Evolutionary conservation across 2,888 invertebrate genomes (phyloP), one percentile per base, ranked within the genome.

Genomic region (Rotaria macrura): DNA sequence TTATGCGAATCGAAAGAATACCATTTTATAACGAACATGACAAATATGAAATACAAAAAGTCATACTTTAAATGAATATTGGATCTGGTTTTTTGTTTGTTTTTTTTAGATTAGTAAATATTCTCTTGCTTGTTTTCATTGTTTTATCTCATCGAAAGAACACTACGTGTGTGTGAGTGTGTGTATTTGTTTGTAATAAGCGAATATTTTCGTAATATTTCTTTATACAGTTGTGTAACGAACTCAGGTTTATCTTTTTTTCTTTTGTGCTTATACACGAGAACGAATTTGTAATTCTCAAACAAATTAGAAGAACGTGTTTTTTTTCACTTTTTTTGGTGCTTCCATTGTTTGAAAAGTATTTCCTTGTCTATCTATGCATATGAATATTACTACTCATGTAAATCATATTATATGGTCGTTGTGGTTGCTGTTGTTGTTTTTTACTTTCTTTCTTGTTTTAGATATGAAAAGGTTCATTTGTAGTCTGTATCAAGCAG

Each of bases 1-100:
- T 79, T 40, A 79, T 79, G 79, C 43, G 79, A 14, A 79, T 79
- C n/a, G 79, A 79, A 79, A 79, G 43, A 43, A 25, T n/a, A 43
- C 43, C 79, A 40, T 79, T 79, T 25, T n/a, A 40, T 43, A 65
- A 65, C 38, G 65, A 65, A 65, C 65, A 65, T 5, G 65, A 65
- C 34, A 12, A 34, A 34, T 34, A 34, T 17, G 34, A 20, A 65
- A 20, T 65, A 5, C 34, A 38, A 6, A 65, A 34, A 34, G 17
- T 29, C 14, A 65, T 34, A 20, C 34, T 65, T 17, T 65, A 9
- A 65, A 34, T 34, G 65, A 65, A 34, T 65, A 17, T 38, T 65
- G 6, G 49, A 49, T 49, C 14, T 49, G 0, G 17, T 49, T 49
- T 49, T 9, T 34, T 10, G 10, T 34, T 20, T 12, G 29, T 34